These are phyloP conservation scores for Danaus plexippus DNA, from an alignment of 1,140 invertebrate species.

Conservation along the genomic window DNA sequence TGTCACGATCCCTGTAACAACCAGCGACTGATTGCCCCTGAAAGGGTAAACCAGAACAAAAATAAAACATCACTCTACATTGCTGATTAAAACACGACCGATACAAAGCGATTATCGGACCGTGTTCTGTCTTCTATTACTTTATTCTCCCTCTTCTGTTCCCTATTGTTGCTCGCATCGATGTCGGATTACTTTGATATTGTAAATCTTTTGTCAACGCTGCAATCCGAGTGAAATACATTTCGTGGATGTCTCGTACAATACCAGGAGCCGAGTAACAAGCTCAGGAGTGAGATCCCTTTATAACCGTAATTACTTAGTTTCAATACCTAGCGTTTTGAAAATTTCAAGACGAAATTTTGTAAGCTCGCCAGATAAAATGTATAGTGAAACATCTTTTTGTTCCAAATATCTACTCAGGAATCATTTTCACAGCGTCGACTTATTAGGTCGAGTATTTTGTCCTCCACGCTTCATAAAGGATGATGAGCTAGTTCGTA, in stretches of 20 bases:
- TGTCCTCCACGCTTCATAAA: no score
- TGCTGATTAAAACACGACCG: constrained; percentile 59
- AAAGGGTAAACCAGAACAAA: constrained; percentile 51
- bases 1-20: constrained; percentile 47
- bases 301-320: constrained; percentile 20
- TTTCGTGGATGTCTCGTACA: constrained; percentile 16
- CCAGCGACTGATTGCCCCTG: constrained; percentile 56
- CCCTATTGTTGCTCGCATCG: constrained; percentile 37
- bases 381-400: no score
- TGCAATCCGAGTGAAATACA: constrained; percentile 16
- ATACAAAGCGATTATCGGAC: constrained; percentile 65
- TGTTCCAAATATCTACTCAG: no score
- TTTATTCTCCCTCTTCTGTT: constrained; percentile 26
- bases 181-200: constrained; percentile 38
- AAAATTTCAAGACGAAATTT: not conserved
- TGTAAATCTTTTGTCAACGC: constrained; percentile 31
- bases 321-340: constrained; percentile 8
- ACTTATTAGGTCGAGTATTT: no score
- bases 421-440: no score
- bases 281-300: constrained; percentile 15
- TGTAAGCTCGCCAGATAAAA: no score
- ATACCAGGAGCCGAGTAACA: constrained; percentile 12
- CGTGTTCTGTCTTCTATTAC: constrained; percentile 49
- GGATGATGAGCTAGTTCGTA: not conserved
- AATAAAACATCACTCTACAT: constrained; percentile 40